phyloP scores from a whole-genome alignment of 1,140 invertebrate species.

The Drosophila prosaltans region DNA sequence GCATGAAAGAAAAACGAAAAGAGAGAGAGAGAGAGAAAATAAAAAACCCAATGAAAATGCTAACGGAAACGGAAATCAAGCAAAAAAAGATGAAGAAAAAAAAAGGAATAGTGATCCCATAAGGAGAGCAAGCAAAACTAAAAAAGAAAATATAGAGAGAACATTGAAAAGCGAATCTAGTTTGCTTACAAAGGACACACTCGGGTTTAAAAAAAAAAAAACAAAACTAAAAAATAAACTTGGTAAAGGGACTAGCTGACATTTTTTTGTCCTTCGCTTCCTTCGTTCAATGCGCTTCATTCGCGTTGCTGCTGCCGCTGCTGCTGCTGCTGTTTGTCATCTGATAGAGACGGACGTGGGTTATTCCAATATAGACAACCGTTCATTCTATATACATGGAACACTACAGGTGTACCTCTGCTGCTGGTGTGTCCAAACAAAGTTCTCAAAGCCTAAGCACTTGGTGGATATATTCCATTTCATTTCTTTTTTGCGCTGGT shows the following conservation, averaged over 20 bases:
- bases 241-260: conserved; percentile 31
- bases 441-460: conserved; percentile 2
- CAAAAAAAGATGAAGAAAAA: conserved; percentile 32
- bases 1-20: conserved; percentile 2
- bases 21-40: no score
- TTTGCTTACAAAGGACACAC: conserved; percentile 46
- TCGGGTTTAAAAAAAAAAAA: neutral
- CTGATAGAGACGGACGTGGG: neutral
- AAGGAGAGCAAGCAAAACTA: neutral
- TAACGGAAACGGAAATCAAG: conserved; percentile 53
- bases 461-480: neutral
- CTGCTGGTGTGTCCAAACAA: no score
- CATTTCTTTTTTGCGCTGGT: neutral
- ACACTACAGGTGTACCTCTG: no score
- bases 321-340: no score
- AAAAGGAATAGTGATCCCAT: conserved; percentile 17
- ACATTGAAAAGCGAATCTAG: conserved; percentile 25
- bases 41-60: no score
- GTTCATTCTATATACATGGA: neutral
- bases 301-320: no score
- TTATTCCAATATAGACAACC: conserved; percentile 54
- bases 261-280: no score
- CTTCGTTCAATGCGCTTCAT: no score
- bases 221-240: conserved; percentile 11
- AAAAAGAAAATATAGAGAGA: neutral